Percentiles rank a stretch among this genome's conserved stretches.
phyloP scores from a whole-genome alignment of 2,113 vertebrate species.

The Chrysochloris asiatica region DNA sequence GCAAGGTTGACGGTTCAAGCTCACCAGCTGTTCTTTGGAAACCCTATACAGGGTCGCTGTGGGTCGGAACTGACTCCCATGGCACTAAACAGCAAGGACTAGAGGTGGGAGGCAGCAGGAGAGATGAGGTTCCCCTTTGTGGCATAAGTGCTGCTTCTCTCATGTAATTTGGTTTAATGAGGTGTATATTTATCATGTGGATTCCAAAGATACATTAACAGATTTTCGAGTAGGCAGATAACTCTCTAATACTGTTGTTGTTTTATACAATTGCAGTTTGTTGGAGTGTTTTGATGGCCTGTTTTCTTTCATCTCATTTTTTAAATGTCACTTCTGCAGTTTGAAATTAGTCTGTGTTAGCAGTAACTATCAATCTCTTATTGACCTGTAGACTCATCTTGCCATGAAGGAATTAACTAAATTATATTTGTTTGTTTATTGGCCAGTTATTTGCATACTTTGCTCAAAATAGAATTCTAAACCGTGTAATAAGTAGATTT shows the following conservation, averaged over 20 bases:
- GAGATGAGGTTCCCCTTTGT: neutral
- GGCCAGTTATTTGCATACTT: neutral
- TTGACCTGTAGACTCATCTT: neutral
- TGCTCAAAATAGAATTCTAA: constrained; percentile 28
- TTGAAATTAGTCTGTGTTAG: neutral
- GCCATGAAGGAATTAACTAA: neutral
- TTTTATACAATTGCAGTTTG: neutral
- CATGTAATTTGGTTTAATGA: neutral
- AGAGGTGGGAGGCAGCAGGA: neutral
- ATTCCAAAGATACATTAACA: neutral
- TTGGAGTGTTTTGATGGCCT: neutral
- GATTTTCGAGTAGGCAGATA: neutral
- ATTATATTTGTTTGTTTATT: constrained; percentile 23
- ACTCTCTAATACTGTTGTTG: neutral
- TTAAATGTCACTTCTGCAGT: neutral
- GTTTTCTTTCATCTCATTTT: constrained; percentile 1
- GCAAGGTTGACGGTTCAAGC: too few species aligned
- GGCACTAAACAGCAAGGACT: too few species aligned
- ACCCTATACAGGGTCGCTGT: too few species aligned
- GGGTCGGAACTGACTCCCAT: too few species aligned
- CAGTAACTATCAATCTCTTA: neutral
- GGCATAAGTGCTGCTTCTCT: neutral
- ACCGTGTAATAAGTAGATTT: neutral
- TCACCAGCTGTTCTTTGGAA: too few species aligned
- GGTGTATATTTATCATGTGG: neutral